These are phyloP conservation scores for Andrena flavipes DNA, from an alignment of 2,888 invertebrate species.

Conservation along the genomic window DNA sequence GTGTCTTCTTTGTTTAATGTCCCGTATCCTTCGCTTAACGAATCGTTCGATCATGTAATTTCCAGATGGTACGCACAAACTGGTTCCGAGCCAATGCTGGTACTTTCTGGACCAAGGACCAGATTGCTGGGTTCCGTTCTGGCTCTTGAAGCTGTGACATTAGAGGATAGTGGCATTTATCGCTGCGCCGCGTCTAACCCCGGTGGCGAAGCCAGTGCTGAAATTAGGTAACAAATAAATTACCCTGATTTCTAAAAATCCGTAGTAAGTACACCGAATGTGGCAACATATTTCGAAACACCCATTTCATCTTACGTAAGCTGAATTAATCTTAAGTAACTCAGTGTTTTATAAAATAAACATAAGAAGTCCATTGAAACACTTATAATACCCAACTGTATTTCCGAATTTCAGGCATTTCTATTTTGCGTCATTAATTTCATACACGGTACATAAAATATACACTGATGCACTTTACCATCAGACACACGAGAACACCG, in stretches of 20 bases:
- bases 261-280: neutral
- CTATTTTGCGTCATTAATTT: neutral
- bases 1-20: no score
- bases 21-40: neutral
- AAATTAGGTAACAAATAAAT: constrained; percentile 85
- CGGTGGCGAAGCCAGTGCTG: constrained; percentile 90
- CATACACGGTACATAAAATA: no score
- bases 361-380: no score
- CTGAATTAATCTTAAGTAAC: neutral
- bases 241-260: neutral
- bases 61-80: constrained; percentile 89
- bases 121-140: constrained; percentile 89
- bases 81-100: constrained; percentile 88
- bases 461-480: no score
- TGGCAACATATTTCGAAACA: neutral
- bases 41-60: constrained; percentile 1
- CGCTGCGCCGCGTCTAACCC: constrained; percentile 90
- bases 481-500: no score
- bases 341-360: no score
- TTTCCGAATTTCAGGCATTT: neutral
- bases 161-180: constrained; percentile 89
- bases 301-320: neutral
- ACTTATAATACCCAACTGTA: neutral
- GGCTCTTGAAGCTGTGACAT: constrained; percentile 90
- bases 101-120: constrained; percentile 88